Conservation (phyloP, 2,113 vertebrate species). For the Rallus limicola region DNA sequence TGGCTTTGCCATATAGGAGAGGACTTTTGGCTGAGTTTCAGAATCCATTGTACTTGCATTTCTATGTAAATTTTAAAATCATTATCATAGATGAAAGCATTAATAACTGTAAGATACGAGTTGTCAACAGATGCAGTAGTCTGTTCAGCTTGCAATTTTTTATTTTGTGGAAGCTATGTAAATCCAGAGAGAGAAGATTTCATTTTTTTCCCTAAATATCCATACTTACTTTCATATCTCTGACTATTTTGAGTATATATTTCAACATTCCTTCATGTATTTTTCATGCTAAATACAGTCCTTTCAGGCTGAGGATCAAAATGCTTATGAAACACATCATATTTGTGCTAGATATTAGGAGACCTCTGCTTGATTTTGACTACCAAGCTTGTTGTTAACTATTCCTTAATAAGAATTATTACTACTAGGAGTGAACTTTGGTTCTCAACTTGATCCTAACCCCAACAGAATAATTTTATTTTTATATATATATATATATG, state of each 20-base stretch:
- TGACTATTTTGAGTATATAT: not conserved
- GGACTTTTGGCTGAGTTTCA: not conserved
- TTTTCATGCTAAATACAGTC: not conserved
- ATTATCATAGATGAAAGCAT: not conserved
- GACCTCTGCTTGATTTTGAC: not conserved
- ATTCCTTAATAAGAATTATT: not conserved
- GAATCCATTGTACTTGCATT: not conserved
- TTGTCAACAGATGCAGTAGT: not conserved
- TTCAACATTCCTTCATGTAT: not conserved
- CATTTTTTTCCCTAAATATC: not conserved
- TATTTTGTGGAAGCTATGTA: not conserved
- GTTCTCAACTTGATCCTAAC: not conserved
- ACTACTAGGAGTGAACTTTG: not conserved
- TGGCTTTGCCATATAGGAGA: not conserved
- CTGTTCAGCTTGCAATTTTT: not conserved
- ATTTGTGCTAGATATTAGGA: not conserved
- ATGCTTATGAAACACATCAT: not conserved
- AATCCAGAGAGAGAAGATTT: not conserved
- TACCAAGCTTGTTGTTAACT: not conserved
- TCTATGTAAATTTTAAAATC: not conserved
- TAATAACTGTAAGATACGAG: not conserved
- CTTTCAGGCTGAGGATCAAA: not conserved
- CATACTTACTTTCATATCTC: not conserved
- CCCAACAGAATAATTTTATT: not conserved
- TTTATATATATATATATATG: not conserved